Evolutionary conservation across 2,113 vertebrate genomes (phyloP), one percentile per base, ranked within the genome.

Genomic region (Oncorhynchus clarkii): DNA sequence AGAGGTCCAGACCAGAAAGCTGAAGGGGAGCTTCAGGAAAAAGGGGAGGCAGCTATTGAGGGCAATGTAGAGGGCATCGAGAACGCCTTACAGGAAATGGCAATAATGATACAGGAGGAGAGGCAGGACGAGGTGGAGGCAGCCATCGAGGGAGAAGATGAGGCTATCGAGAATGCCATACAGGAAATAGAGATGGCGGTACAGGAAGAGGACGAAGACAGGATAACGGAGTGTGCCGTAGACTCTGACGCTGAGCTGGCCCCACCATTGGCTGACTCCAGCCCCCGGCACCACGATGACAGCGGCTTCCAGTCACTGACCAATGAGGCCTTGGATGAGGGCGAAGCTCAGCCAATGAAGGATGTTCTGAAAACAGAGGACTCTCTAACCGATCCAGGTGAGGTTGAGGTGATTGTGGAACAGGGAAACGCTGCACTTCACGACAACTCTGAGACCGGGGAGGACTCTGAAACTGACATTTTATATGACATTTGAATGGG

Each of bases 231-330:
- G 45, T 81, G 68, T 2, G 45, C 76, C 0, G 20, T 34, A 2
- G 79, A 89, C 51, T 83, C 87, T 1, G 86, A 86, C 29, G 22
- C 14, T 0, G 85, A 88, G 48, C 72, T 78, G 9, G 26, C 27
- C 0, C 74, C 69, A 51, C 48, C 24, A 1, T 80, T 66, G 34
- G 27, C 67, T 0, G 79, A 87, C 78, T 88, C 78, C 26, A 70
- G 80, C 73, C 76, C 80, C 18, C 31, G 26, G 45, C 75, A 80
- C 0, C 76, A 48, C 0, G 18, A 83, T 0, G 87, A 90, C 75
- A 91, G 66, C 5, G 86, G 90, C 5, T 86, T 78, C 22, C 93
- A 85, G 26, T 90, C 91, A 0, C 85, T 82, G 0, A 80, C 87
- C 8, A 77, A 39, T 0, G 78, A 85, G 0, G 87, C 79, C 8